Conservation (phyloP, 2,113 vertebrate species). For the Piprites chloris region DNA sequence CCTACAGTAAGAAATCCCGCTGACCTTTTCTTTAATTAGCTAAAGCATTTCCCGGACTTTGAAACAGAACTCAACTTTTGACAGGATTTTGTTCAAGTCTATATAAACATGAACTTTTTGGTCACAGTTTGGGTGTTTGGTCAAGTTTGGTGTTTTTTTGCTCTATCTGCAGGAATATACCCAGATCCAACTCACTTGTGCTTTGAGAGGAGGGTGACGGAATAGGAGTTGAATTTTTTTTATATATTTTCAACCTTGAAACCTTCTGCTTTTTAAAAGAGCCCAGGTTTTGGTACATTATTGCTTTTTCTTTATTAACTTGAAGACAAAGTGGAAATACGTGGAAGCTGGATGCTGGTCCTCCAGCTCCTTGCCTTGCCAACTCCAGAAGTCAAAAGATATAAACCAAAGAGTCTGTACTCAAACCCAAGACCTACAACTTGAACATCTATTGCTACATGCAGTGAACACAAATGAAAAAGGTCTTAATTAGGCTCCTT, state of each 20-base stretch:
- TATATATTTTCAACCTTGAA: background rate
- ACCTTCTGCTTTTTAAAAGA: background rate
- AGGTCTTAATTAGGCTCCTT: background rate
- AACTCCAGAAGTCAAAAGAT: background rate
- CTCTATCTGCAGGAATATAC: background rate
- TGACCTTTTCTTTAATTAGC: constrained; percentile 57
- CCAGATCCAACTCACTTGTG: background rate
- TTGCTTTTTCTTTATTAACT: background rate
- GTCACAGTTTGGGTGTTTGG: background rate
- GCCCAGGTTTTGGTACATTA: background rate
- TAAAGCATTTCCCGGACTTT: background rate
- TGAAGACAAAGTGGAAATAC: background rate
- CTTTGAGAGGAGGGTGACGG: background rate
- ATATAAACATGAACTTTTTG: background rate
- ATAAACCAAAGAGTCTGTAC: background rate
- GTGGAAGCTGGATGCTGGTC: background rate
- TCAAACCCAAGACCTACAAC: background rate
- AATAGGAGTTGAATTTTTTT: background rate
- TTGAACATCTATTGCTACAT: background rate
- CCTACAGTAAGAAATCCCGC: background rate
- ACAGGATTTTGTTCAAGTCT: background rate
- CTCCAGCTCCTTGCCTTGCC: background rate
- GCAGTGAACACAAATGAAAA: background rate
- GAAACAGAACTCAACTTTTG: background rate
- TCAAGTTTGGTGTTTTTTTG: background rate